phyloP scores from a whole-genome alignment of 2,113 vertebrate genomes.

The Pollimyrus isidori region DNA sequence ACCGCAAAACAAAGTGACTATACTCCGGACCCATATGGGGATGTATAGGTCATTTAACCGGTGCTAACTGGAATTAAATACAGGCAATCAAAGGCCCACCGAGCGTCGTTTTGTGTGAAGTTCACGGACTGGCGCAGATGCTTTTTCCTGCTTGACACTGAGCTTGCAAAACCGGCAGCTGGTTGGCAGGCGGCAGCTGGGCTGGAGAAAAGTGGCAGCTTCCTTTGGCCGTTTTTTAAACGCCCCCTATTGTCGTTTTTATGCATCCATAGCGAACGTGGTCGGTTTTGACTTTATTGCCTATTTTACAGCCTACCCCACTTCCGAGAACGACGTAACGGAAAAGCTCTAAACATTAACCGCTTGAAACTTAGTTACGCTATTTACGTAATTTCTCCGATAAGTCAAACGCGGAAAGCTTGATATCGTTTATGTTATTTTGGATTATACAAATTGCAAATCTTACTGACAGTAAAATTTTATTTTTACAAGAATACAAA shows the following conservation, averaged over 20 bases:
- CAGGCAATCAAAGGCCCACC: slow-evolving; percentile 10
- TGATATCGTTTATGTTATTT: background rate
- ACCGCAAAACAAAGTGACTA: background rate
- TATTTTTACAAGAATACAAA: background rate
- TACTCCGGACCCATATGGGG: background rate
- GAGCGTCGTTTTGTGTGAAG: slow-evolving; percentile 1
- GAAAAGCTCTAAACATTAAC: background rate
- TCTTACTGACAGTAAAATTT: background rate
- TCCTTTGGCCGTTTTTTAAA: background rate
- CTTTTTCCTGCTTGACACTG: background rate
- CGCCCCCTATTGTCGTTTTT: background rate
- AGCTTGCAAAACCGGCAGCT: slow-evolving; percentile 1
- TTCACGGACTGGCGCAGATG: slow-evolving; percentile 17
- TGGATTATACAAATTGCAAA: background rate
- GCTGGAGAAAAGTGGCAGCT: background rate
- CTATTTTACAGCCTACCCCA: slow-evolving; percentile 4
- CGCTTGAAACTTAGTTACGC: background rate
- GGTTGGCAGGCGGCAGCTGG: slow-evolving; percentile 12
- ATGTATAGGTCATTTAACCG: slow-evolving; percentile 6
- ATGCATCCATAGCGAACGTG: background rate
- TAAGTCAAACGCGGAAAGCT: background rate
- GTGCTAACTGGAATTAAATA: slow-evolving; percentile 15
- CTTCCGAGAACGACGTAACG: background rate
- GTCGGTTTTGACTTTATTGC: background rate
- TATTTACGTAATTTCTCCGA: slow-evolving; percentile 8